Conservation (phyloP, 1,140 invertebrate genomes). For the Bradysia coprophila region DNA sequence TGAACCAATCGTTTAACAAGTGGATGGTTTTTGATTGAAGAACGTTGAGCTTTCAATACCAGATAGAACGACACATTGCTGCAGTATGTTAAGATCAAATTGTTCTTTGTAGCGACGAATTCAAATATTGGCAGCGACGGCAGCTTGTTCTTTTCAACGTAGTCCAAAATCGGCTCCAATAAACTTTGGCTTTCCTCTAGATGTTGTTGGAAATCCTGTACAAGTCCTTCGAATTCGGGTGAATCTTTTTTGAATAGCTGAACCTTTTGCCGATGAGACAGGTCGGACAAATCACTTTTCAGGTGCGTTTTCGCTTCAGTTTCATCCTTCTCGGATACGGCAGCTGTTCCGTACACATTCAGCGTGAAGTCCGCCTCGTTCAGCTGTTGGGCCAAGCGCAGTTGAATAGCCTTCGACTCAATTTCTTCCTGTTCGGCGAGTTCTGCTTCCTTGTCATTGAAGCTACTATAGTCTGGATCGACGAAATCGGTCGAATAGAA, state of each 20-base stretch:
- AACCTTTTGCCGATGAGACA: constrained; percentile 53
- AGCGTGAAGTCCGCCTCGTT: constrained; percentile 65
- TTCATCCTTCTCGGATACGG: constrained; percentile 12
- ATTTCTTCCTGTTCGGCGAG: constrained; percentile 65
- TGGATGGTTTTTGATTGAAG: constrained; percentile 58
- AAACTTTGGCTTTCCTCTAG: constrained; percentile 39
- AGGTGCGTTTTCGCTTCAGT: constrained; percentile 27
- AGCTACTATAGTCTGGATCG: constrained; percentile 65
- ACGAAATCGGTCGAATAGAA: constrained; percentile 80
- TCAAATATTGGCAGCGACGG: constrained; percentile 22
- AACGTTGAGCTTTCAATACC: constrained; percentile 54
- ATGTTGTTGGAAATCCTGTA: constrained; percentile 59
- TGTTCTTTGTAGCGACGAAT: constrained; percentile 50
- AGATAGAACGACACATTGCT: constrained; percentile 76
- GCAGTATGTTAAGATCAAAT: constrained; percentile 61
- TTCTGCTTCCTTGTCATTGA: constrained; percentile 48
- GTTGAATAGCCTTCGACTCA: constrained; percentile 67
- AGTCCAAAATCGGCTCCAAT: constrained; percentile 42
- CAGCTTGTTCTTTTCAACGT: constrained; percentile 34
- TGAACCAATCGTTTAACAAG: constrained; percentile 66
- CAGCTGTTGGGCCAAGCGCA: constrained; percentile 53
- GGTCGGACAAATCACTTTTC: constrained; percentile 52
- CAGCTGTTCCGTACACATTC: constrained; percentile 27
- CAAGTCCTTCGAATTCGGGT: constrained; percentile 57
- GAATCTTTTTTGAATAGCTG: constrained; percentile 63